Evolutionary conservation across 2,888 invertebrate species (phyloP), one percentile per base, ranked within the genome.

Genomic region (Ferrisia virgata): DNA sequence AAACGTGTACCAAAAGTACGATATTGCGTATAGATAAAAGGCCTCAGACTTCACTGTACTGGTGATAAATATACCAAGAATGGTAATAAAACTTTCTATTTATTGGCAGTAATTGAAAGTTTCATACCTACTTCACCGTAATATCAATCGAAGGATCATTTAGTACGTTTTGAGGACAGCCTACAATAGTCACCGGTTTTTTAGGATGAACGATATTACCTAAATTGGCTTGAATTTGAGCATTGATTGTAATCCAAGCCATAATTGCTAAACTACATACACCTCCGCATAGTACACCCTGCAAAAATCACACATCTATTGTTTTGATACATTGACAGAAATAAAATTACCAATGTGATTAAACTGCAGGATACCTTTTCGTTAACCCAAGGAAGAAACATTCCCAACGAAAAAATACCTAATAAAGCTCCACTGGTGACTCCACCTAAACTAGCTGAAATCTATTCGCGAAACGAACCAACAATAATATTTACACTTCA

Each of bases 361-460:
- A n/a, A n/a, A n/a, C n/a, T n/a, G n/a, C n/a, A n/a, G n/a, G 85
- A 83, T 85, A 87, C 87, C 86, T 86, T 86, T 5, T 87, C 85
- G 85, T 87, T 87, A 18, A 87, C 87, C 86, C 86, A 87, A n/a
- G 87, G 87, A 69, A 87, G 87, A 53, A 87, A 86, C 86, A 87
- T 87, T 28, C 87, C 87, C n/a, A 87, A 85, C 11, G 87, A 85
- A 84, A 87, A 87, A 43, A 87, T 86, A 6, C 87, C 87, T 39
- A 87, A 86, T 8, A 87, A 84, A 8, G 87, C 78, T 13, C 87
- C 87, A 76, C 86, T 86, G 11, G 87, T 87, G 53, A 87, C 87
- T 3, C 86, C 87, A 15, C 85, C 84, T 15, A 87, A 85, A 84
- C 86, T 87, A 82, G 86, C 86, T 1, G 85, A 86, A 18, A 86